Evolutionary conservation across 2,888 invertebrate species (phyloP).

Genomic region (Zaprionus bogoriensis): DNA sequence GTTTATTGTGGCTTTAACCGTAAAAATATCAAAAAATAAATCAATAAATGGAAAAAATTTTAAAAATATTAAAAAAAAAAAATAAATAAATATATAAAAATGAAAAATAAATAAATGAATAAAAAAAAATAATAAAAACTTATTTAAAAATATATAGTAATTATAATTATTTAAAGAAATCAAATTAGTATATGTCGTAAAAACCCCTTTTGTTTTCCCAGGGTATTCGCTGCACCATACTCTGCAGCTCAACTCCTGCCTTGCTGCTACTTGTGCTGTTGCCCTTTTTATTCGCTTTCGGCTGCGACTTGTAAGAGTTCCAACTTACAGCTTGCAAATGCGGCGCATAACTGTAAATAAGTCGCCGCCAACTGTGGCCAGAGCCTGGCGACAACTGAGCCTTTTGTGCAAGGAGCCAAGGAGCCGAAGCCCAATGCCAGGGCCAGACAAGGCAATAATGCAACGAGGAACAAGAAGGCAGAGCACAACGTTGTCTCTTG

Average conservation of each 20-base stretch:
- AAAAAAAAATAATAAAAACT: background rate
- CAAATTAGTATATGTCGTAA: background rate
- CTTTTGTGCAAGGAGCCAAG: slow-evolving; percentile 38
- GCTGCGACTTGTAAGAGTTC: slow-evolving; percentile 66
- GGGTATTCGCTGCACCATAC: background rate
- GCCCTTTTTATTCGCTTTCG: slow-evolving; percentile 18
- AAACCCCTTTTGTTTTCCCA: background rate
- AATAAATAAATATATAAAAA: background rate
- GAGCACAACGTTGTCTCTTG: background rate
- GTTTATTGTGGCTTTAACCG: background rate
- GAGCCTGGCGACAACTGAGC: too few relatives aligned
- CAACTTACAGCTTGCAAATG: slow-evolving; percentile 61
- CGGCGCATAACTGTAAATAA: slow-evolving; percentile 69
- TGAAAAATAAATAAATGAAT: background rate
- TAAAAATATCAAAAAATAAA: too few relatives aligned
- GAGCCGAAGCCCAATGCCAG: slow-evolving; percentile 27
- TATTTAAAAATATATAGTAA: background rate
- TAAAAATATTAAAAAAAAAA: background rate
- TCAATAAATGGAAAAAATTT: background rate
- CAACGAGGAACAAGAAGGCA: background rate
- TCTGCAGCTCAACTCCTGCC: background rate
- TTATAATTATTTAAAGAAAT: background rate
- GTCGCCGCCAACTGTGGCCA: slow-evolving; percentile 28
- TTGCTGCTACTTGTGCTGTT: background rate
- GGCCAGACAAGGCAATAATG: slow-evolving; percentile 26